These are phyloP conservation scores for Nephrotoma flavescens DNA, from an alignment of 2,888 invertebrate genomes.

Conservation along the genomic window DNA sequence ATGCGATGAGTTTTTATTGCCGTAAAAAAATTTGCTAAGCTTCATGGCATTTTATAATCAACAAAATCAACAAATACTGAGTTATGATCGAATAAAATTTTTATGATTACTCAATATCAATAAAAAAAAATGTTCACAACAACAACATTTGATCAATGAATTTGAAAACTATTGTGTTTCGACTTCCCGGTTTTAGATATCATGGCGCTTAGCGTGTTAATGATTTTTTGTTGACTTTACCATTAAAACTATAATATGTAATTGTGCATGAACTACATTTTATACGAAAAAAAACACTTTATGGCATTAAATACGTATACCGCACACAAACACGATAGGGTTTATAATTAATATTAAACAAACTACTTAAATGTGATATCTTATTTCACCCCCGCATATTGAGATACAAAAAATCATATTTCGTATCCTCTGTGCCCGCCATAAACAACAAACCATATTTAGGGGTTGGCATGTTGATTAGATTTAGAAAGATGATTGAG, in stretches of 20 bases:
- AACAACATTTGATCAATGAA: neutral
- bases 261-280: neutral
- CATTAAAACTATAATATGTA: neutral
- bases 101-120: neutral
- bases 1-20: neutral
- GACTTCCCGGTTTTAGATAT: neutral
- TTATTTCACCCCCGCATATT: neutral
- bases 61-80: neutral
- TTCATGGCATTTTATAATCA: neutral
- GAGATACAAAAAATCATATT: neutral
- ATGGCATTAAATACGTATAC: neutral
- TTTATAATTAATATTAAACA: neutral
- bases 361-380: neutral
- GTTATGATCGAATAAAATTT: neutral
- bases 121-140: neutral
- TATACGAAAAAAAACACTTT: neutral
- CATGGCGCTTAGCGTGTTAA: neutral
- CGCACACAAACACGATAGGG: neutral
- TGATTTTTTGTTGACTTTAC: neutral
- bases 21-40: neutral
- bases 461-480: neutral
- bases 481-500: neutral
- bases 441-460: neutral
- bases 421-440: neutral
- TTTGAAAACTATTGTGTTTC: neutral